A percentile compares a stretch with the other conserved stretches of the same genome.
Conservation (phyloP, 2,888 invertebrate genomes). For the Scrobipalpa costella region DNA sequence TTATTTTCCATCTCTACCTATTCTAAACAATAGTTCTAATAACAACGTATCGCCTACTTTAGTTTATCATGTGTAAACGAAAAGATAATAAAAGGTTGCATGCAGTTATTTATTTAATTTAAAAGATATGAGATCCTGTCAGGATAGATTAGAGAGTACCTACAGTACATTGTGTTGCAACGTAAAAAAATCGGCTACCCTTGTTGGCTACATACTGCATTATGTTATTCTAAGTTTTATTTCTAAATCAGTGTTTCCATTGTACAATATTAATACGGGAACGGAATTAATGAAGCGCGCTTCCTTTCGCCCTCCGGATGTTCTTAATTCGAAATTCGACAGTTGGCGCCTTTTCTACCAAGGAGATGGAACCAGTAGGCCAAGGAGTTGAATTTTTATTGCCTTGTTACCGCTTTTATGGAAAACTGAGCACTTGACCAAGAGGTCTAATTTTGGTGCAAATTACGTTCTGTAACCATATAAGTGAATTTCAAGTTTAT, state of each 20-base stretch:
- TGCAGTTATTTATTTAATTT: too few species aligned
- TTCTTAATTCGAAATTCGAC: slow-evolving; percentile 57
- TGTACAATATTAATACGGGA: slow-evolving; percentile 38
- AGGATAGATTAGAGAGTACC: too few species aligned
- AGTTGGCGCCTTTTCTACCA: slow-evolving; percentile 42
- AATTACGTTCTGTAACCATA: not conserved
- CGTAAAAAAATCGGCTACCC: not conserved
- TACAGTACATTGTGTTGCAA: too few species aligned
- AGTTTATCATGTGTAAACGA: too few species aligned
- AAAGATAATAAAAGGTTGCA: too few species aligned
- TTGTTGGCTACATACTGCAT: not conserved
- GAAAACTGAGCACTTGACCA: not conserved
- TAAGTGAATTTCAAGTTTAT: too few species aligned
- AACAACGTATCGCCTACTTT: too few species aligned
- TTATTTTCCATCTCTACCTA: too few species aligned
- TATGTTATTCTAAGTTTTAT: not conserved
- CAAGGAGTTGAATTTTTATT: slow-evolving; percentile 20
- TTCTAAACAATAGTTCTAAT: too few species aligned
- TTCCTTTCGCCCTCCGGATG: slow-evolving; percentile 65
- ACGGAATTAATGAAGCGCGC: slow-evolving; percentile 63
- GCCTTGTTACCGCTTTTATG: slow-evolving; percentile 4
- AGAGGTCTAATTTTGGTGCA: slow-evolving; percentile 1
- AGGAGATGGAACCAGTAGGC: slow-evolving; percentile 19
- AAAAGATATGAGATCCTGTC: too few species aligned
- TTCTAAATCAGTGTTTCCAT: slow-evolving; percentile 41